Evolutionary conservation across 2,888 invertebrate species (phyloP), one percentile per base, ranked within the genome.

Genomic region (Mesoligia furuncula): DNA sequence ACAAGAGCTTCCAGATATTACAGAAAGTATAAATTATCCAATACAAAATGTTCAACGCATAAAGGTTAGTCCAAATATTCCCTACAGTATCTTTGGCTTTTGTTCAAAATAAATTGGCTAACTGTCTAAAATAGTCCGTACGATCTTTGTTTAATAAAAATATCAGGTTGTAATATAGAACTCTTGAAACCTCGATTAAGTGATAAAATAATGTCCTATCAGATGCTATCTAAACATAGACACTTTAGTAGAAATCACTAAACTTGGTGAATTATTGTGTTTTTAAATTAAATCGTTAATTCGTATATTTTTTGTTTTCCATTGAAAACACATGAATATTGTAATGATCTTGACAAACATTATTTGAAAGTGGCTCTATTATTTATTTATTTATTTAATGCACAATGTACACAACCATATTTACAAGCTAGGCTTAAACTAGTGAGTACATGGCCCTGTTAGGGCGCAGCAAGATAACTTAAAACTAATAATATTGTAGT

Each of bases 31-130:
- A 85, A 97, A 97, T 86, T 97, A 97, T 91, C 98, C 98, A 3
- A 95, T 98, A 87, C 96, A 97, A 93, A 97, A 97, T 92, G 98
- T 98, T 85, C 98, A 98, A 91, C 97, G 98, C 71, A 98, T 98
- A 91, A 98, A 98, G 97, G 98, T 98, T 91, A 93, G 95, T 93
- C 73, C 45, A 36, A 73, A 79, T 80, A 85, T 80, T 78, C 74
- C 66, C 85, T 78, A 83, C 83, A 36, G 74, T 87, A 82, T 83
- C 79, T 88, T 93, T 94, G 93, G 93, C 92, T 89, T 74, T 72
- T 77, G 86, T 86, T 91, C 93, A 93, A 93, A 90, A 87, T 69
- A 77, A 77, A 78, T 79, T 71, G 67, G 79, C 54, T 65, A 36
- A 79, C 74, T 70, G 31, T 68, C 54, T 80, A 45, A 62, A 59